phyloP scores from a whole-genome alignment of 1,140 invertebrate genomes.

The Drosophila repletoides region DNA sequence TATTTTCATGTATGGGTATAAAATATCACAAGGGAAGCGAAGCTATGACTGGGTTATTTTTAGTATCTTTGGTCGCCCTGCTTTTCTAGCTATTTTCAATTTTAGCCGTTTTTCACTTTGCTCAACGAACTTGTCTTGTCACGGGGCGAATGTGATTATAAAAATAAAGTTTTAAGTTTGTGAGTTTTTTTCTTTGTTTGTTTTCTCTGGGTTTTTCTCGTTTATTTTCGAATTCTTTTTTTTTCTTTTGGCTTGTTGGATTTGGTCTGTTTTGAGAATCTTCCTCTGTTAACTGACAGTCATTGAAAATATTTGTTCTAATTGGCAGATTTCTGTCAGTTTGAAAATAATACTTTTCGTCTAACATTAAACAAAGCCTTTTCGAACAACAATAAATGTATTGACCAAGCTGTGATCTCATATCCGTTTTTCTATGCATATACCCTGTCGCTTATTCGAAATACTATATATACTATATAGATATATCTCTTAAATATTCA shows the following conservation, averaged over 20 bases:
- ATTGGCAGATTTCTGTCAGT: background rate
- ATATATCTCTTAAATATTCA: background rate
- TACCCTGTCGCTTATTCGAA: too few species aligned
- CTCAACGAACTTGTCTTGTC: slow-evolving; percentile 76
- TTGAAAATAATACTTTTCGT: background rate
- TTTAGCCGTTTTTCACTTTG: slow-evolving; percentile 50
- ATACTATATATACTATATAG: background rate
- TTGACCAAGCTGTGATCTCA: too few species aligned
- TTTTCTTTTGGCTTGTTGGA: background rate
- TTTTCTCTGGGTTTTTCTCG: background rate
- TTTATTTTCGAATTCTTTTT: background rate
- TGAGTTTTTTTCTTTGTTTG: too few species aligned
- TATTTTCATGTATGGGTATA: slow-evolving; percentile 59
- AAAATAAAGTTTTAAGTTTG: slow-evolving; percentile 62
- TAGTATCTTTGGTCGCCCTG: slow-evolving; percentile 54
- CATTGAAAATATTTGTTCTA: background rate
- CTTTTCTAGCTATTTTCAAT: slow-evolving; percentile 65
- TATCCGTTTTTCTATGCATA: too few species aligned
- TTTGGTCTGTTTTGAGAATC: too few species aligned
- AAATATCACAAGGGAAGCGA: slow-evolving; percentile 53
- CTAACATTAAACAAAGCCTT: too few species aligned
- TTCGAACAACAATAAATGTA: too few species aligned
- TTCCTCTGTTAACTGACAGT: background rate
- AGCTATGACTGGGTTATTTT: slow-evolving; percentile 40
- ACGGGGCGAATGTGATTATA: slow-evolving; percentile 54